A percentile compares a stretch with the other conserved stretches of the same genome.
Evolutionary conservation across 2,888 invertebrate species (phyloP).

Genomic region (Rapana venosa): DNA sequence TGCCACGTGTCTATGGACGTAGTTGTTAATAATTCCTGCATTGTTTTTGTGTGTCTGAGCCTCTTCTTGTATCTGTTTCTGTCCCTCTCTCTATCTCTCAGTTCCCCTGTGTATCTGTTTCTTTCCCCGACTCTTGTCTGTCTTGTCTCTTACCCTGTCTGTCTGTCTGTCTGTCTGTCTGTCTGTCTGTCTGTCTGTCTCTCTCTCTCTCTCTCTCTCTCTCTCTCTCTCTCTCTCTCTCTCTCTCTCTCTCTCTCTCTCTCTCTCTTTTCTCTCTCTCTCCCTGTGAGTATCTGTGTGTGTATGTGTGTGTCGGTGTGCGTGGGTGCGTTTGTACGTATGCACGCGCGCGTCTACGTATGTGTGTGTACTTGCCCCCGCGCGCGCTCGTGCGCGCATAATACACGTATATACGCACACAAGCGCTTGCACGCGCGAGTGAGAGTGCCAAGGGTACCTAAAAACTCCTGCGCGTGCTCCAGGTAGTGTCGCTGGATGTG

Average conservation of each 20-base stretch:
- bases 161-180: too few relatives aligned
- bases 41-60: too few relatives aligned
- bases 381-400: neutral
- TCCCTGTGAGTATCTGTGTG: too few relatives aligned
- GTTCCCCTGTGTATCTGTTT: too few relatives aligned
- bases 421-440: neutral
- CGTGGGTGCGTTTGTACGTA: constrained; percentile 10
- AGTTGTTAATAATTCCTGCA: too few relatives aligned
- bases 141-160: too few relatives aligned
- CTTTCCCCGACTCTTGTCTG: too few relatives aligned
- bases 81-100: too few relatives aligned
- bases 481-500: constrained; percentile 43
- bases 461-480: neutral
- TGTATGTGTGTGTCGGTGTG: constrained; percentile 27
- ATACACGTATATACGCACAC: neutral
- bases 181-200: too few relatives aligned
- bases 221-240: neutral
- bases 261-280: too few relatives aligned
- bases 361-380: neutral
- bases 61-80: too few relatives aligned
- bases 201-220: neutral
- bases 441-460: neutral
- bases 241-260: neutral
- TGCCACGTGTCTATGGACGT: too few relatives aligned
- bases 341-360: neutral